Conservation (phyloP, 1,140 invertebrate genomes). For the Dendroctonus ponderosae region DNA sequence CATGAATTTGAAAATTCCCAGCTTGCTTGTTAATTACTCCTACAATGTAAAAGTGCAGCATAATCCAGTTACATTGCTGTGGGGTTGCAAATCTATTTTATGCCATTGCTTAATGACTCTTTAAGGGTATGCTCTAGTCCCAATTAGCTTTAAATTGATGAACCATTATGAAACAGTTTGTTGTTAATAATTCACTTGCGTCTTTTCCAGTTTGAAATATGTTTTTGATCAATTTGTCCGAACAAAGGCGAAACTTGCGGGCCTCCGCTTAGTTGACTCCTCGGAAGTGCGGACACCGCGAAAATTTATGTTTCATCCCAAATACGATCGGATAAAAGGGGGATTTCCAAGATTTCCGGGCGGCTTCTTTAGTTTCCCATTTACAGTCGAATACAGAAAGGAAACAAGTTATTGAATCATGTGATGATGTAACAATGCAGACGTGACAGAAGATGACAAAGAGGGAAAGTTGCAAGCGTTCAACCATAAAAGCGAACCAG, state of each 20-base stretch:
- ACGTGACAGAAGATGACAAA: slow-evolving; percentile 23
- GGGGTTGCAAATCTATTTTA: too few species aligned
- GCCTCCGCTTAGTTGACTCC: slow-evolving; percentile 6
- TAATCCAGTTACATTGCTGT: not conserved
- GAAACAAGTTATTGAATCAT: slow-evolving; percentile 30
- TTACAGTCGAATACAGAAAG: slow-evolving; percentile 23
- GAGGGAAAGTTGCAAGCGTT: slow-evolving; percentile 18
- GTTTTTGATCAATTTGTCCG: too few species aligned
- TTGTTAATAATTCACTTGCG: too few species aligned
- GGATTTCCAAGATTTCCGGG: slow-evolving; percentile 10
- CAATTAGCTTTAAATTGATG: too few species aligned
- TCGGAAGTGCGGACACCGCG: slow-evolving; percentile 15
- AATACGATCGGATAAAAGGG: not conserved
- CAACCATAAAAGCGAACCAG: slow-evolving; percentile 1
- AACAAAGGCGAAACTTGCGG: not conserved
- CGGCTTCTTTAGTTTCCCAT: slow-evolving; percentile 22
- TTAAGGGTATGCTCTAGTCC: too few species aligned
- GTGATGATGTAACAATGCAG: slow-evolving; percentile 23
- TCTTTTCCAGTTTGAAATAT: too few species aligned
- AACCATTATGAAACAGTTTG: too few species aligned
- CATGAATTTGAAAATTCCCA: slow-evolving; percentile 24
- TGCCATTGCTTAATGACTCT: too few species aligned
- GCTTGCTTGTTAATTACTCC: slow-evolving; percentile 21
- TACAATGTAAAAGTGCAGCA: slow-evolving; percentile 29
- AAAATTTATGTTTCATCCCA: slow-evolving; percentile 17